Conservation (phyloP, 2,888 invertebrate species). For the Augochlorella aurata region DNA sequence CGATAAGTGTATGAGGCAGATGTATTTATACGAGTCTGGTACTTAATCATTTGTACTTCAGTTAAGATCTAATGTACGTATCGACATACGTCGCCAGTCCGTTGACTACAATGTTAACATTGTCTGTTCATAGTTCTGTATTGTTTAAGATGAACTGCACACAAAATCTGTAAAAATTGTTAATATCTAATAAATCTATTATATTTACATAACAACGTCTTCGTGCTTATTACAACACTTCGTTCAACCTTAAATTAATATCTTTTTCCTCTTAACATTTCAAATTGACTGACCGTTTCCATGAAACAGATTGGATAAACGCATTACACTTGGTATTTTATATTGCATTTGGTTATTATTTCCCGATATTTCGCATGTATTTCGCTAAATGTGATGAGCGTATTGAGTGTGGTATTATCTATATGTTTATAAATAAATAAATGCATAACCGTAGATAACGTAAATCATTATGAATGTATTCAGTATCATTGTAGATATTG, state of each 20-base stretch:
- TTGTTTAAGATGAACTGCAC: slow-evolving; percentile 72
- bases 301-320: background rate
- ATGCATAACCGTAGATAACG: background rate
- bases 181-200: slow-evolving; percentile 80
- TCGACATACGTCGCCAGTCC: slow-evolving; percentile 42
- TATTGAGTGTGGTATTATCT: background rate
- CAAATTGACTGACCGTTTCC: background rate
- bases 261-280: background rate
- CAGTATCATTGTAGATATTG: background rate
- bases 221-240: background rate
- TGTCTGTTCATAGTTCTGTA: slow-evolving; percentile 70
- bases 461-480: background rate
- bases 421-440: background rate
- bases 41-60: slow-evolving; percentile 11
- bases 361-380: background rate
- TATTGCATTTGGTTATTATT: background rate
- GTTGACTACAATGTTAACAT: slow-evolving; percentile 49
- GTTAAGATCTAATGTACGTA: slow-evolving; percentile 12
- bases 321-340: background rate
- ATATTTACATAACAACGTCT: slow-evolving; percentile 69
- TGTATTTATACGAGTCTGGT: slow-evolving; percentile 14
- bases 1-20: slow-evolving; percentile 30
- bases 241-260: background rate
- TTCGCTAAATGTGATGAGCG: background rate
- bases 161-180: slow-evolving; percentile 78